Percentiles rank a stretch among this genome's conserved stretches.
Conservation (phyloP, 2,888 invertebrate species). For the Ganaspis brasiliensis region DNA sequence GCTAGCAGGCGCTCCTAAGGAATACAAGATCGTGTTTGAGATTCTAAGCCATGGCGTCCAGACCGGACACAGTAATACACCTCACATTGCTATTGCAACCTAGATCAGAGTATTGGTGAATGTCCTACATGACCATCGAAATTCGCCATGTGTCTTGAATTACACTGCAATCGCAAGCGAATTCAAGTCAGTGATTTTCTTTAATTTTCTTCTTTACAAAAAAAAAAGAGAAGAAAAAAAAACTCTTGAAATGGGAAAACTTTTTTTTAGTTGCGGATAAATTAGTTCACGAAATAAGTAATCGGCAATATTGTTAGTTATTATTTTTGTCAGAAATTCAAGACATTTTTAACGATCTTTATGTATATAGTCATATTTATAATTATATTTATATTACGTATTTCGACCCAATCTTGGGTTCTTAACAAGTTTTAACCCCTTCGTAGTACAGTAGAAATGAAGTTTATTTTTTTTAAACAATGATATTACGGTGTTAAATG, state of each 20-base stretch:
- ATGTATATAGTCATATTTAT: too few relatives aligned
- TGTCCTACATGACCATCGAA: slow-evolving; percentile 27
- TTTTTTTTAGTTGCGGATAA: too few relatives aligned
- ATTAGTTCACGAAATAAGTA: too few relatives aligned
- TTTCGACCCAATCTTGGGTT: too few relatives aligned
- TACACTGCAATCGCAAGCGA: background rate
- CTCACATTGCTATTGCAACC: slow-evolving; percentile 22
- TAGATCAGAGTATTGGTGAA: slow-evolving; percentile 22
- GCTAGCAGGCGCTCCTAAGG: slow-evolving; percentile 74
- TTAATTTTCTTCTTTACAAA: background rate
- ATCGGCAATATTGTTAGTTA: too few relatives aligned
- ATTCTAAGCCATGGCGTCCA: slow-evolving; percentile 70
- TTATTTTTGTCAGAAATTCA: too few relatives aligned
- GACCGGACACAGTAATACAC: slow-evolving; percentile 50
- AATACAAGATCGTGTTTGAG: slow-evolving; percentile 80
- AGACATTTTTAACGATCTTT: too few relatives aligned
- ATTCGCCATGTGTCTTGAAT: slow-evolving; percentile 18
- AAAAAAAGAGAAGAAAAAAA: background rate
- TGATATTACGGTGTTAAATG: too few relatives aligned
- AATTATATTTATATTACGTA: too few relatives aligned
- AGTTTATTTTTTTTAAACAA: too few relatives aligned
- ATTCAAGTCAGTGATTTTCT: slow-evolving; percentile 8
- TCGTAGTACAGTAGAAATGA: too few relatives aligned
- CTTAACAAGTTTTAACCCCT: too few relatives aligned
- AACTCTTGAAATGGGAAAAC: background rate